Conservation (phyloP, 2,888 invertebrate genomes). For the Polietes domitor region DNA sequence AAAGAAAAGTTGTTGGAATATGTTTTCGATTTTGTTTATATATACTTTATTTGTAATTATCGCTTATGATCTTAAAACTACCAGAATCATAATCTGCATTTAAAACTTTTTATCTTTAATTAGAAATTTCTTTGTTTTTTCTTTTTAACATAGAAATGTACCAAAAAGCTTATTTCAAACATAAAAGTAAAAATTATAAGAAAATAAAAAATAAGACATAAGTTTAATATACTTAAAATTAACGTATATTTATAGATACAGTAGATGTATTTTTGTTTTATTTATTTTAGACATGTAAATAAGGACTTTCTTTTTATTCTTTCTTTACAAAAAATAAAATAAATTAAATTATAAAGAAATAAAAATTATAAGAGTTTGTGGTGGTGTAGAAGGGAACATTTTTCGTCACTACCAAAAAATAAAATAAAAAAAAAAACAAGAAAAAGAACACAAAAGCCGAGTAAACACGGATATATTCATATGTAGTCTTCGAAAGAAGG, state of each 20-base stretch:
- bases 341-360: constrained; percentile 44
- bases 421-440: constrained; percentile 5
- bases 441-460: constrained; percentile 43
- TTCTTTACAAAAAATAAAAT: constrained; percentile 57
- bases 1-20: too few relatives aligned
- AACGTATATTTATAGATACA: constrained; percentile 69
- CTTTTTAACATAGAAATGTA: constrained; percentile 68
- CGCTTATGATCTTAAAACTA: constrained; percentile 70
- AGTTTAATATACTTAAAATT: constrained; percentile 68
- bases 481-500: constrained; percentile 11
- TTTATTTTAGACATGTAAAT: constrained; percentile 56
- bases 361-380: constrained; percentile 31
- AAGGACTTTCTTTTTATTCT: constrained; percentile 52
- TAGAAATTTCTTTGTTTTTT: constrained; percentile 58
- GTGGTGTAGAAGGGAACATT: constrained; percentile 22
- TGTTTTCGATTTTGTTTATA: constrained; percentile 56
- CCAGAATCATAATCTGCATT: constrained; percentile 70
- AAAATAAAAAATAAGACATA: constrained; percentile 64
- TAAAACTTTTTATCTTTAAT: constrained; percentile 65
- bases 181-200: constrained; percentile 58
- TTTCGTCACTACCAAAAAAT: constrained; percentile 21
- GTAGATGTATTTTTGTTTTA: constrained; percentile 61
- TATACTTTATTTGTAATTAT: constrained; percentile 69
- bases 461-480: constrained; percentile 15
- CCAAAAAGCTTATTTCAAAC: constrained; percentile 64